Evolutionary conservation across 2,888 invertebrate species (phyloP).

Genomic region (Harpalus rufipes): DNA sequence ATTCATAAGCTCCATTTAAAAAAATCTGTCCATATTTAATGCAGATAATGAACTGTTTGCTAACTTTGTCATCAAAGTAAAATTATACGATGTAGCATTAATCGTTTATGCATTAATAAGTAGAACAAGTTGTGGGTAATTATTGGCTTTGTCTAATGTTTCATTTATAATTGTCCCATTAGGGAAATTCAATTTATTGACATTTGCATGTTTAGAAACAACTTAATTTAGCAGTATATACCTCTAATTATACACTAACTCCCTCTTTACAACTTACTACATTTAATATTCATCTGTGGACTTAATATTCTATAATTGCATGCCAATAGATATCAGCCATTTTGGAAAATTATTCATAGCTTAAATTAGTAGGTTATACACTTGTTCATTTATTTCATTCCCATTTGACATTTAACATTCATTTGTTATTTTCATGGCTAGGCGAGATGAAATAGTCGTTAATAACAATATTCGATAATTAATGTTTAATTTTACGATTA

Average conservation of each 20-base stretch:
- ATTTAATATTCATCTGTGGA: constrained; percentile 22
- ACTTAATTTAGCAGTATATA: constrained; percentile 51
- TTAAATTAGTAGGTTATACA: constrained; percentile 35
- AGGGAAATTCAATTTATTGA: constrained; percentile 57
- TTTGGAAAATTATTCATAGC: constrained; percentile 23
- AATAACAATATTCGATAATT: constrained; percentile 41
- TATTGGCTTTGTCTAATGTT: constrained; percentile 52
- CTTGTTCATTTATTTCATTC: constrained; percentile 27
- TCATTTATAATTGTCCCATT: constrained; percentile 60
- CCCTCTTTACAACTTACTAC: constrained; percentile 28
- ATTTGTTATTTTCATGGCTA: constrained; percentile 47
- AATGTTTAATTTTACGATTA: constrained; percentile 33
- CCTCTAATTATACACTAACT: constrained; percentile 22
- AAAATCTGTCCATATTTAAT: constrained; percentile 52
- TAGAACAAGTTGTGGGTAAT: constrained; percentile 45
- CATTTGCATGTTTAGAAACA: constrained; percentile 63
- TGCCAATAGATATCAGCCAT: constrained; percentile 31
- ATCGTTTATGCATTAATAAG: constrained; percentile 49
- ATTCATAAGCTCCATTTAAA: constrained; percentile 8
- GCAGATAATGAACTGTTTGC: constrained; percentile 44
- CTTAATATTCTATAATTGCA: constrained; percentile 39
- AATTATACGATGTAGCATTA: constrained; percentile 42
- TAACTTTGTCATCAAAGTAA: constrained; percentile 47
- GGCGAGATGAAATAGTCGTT: constrained; percentile 11
- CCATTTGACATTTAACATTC: constrained; percentile 38